A percentile compares a stretch with the other conserved stretches of the same genome.
Conservation (phyloP, 30 jellyfish, hydroid and myxozoan species). For the Aurelia sp. region DNA sequence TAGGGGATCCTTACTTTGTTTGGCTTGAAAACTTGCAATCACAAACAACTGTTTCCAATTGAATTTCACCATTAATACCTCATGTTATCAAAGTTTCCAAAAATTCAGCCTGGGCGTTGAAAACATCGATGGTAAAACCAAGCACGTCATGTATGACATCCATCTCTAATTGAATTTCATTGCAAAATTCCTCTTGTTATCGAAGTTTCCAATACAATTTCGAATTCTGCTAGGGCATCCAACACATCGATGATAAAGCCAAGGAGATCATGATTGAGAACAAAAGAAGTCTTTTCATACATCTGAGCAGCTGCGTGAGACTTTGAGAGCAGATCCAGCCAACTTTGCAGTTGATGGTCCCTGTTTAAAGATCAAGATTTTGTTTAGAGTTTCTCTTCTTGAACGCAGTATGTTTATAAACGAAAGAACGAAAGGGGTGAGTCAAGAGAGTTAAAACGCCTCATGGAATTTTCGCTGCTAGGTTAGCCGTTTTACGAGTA, state of each 20-base stretch:
- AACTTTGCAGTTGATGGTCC: conserved; percentile 79
- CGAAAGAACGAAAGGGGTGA: background rate
- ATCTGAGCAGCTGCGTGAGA: conserved; percentile 74
- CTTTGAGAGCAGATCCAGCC: conserved; percentile 74
- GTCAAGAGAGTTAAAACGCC: background rate
- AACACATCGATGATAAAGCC: conserved; percentile 75
- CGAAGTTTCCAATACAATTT: conserved; percentile 80
- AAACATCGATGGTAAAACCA: conserved; percentile 65
- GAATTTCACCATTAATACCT: conserved; percentile 36
- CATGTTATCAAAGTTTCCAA: conserved; percentile 90
- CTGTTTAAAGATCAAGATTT: conserved; percentile 44
- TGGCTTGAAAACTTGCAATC: too few relatives aligned
- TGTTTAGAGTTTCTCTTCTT: background rate
- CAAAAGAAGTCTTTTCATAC: conserved; percentile 84
- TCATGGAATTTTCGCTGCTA: background rate
- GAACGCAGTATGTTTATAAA: background rate
- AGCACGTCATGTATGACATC: background rate
- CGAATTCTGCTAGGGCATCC: conserved; percentile 85
- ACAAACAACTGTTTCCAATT: background rate
- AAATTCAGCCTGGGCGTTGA: conserved; percentile 86
- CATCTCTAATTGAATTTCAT: too few relatives aligned
- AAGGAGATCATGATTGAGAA: conserved; percentile 55
- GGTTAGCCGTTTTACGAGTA: too few relatives aligned
- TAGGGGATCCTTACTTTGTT: too few relatives aligned
- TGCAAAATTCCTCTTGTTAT: conserved; percentile 81